Conservation (phyloP, 1,140 invertebrate species). For the Trichogramma pretiosum region DNA sequence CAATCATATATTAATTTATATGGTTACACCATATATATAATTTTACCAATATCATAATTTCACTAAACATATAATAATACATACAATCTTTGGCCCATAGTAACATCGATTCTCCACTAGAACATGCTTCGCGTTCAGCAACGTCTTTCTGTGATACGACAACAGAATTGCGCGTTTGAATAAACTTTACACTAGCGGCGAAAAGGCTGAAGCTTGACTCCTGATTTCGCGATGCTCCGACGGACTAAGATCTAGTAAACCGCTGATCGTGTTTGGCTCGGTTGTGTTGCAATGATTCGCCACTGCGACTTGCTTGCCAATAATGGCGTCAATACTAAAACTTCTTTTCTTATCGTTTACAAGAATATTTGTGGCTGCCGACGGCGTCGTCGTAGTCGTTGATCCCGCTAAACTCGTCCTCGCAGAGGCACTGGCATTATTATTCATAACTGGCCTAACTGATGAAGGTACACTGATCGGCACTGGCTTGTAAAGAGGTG, state of each 20-base stretch:
- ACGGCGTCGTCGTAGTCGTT: not conserved
- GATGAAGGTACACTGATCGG: slow-evolving; percentile 36
- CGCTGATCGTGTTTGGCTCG: slow-evolving; percentile 29
- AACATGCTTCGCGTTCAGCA: no score
- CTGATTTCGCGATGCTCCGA: slow-evolving; percentile 41
- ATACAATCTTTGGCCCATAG: slow-evolving; percentile 9
- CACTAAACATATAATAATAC: slow-evolving; percentile 6
- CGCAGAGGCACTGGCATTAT: slow-evolving; percentile 12
- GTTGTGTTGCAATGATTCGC: slow-evolving; percentile 1
- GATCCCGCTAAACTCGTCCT: slow-evolving; percentile 3
- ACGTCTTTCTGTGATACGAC: not conserved
- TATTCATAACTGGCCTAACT: slow-evolving; percentile 26
- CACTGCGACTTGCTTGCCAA: slow-evolving; percentile 38
- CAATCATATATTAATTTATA: no score
- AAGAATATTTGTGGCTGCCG: slow-evolving; percentile 14
- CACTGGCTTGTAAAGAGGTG: slow-evolving; percentile 45
- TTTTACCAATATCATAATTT: not conserved
- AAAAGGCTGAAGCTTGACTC: slow-evolving; percentile 45
- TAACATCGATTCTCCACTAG: no score
- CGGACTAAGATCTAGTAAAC: slow-evolving; percentile 39
- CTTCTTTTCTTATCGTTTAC: slow-evolving; percentile 37
- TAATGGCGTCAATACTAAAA: slow-evolving; percentile 48
- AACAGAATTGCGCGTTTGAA: not conserved
- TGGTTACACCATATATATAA: no score
- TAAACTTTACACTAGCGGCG: slow-evolving; percentile 37